Base-by-base conservation (phyloP, 1,140 invertebrate species). In the Prorops nasuta region DNA sequence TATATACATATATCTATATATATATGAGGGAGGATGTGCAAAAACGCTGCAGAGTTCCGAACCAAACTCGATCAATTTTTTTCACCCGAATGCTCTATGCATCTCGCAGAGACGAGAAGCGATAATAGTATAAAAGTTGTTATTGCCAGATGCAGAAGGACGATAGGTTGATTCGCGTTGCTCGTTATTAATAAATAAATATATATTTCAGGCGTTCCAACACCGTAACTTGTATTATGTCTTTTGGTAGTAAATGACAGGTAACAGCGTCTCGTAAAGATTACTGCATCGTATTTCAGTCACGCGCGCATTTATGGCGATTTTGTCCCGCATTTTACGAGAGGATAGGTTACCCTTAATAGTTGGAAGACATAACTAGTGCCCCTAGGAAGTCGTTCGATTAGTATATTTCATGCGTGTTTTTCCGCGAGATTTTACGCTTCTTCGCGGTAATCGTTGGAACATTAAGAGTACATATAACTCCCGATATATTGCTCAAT, bases 261-360 rank as follows among this genome's bases (percentile, higher is more conserved):
- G 59, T 56, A 61, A 61, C 45, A 59, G 41, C 59, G n/a, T 49
- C 59, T 60, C 59, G 40, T 61, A 56, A 60, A 60, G 46, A 61
- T 61, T 60, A 61, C 39, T 42, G 21, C 49, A 49, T 49, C 53
- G 38, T 61, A 61, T 61, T 53, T 61, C 57, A 61, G 53, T 61
- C 59, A 52, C 46, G 57, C 53, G 44, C 50, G 54, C 59, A 45
- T 61, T 61, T 53, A 60, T 16, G 32, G 54, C 52, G 44, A 55
- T 59, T 61, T 60, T 34, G 45, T 48, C 22, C 41, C 18, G 43
- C 15, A 53, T 43, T 56, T 61, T 60, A 61, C 49, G 59, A 61
- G 47, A 9, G 22, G 22, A 45, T 32, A 22, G 35, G 21, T 54
- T 34, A 12, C 38, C 45, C 40, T 15, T 28, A 34, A 38, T 6